phyloP scores from a whole-genome alignment of 2,888 invertebrate genomes.

The Cecidostiba fungosa region DNA sequence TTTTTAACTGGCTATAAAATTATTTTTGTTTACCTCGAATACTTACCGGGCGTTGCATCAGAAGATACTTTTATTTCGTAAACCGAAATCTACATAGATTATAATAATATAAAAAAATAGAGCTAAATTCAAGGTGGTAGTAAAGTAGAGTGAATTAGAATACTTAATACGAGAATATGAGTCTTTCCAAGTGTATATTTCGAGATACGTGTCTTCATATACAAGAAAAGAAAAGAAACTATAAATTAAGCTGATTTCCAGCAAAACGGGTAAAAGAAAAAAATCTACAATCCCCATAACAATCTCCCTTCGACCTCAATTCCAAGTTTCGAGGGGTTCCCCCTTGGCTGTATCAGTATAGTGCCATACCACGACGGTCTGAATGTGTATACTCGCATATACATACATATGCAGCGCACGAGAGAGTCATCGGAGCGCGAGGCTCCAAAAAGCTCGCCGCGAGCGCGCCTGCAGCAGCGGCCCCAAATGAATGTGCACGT shows the following conservation, averaged over 20 bases:
- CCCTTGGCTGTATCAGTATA: not conserved
- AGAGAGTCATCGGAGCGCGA: not conserved
- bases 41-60: not conserved
- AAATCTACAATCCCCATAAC: not conserved
- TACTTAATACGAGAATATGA: too few relatives aligned
- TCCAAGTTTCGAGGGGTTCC: not conserved
- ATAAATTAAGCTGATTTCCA: not conserved
- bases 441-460: conserved; percentile 12
- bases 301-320: conserved; percentile 7
- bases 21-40: conserved; percentile 24
- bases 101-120: not conserved
- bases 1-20: not conserved
- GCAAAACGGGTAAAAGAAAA: not conserved
- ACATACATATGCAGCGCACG: not conserved
- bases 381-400: too few relatives aligned
- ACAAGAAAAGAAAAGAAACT: too few relatives aligned
- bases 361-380: not conserved
- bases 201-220: too few relatives aligned
- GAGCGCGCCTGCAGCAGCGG: not conserved
- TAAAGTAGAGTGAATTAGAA: not conserved
- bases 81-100: not conserved
- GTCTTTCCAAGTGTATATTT: too few relatives aligned
- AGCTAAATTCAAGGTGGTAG: too few relatives aligned
- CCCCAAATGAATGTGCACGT: conserved; percentile 14
- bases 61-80: not conserved